These are phyloP conservation scores for Xestia rhomboidea DNA, from an alignment of 2,888 invertebrate genomes.

Conservation along the genomic window DNA sequence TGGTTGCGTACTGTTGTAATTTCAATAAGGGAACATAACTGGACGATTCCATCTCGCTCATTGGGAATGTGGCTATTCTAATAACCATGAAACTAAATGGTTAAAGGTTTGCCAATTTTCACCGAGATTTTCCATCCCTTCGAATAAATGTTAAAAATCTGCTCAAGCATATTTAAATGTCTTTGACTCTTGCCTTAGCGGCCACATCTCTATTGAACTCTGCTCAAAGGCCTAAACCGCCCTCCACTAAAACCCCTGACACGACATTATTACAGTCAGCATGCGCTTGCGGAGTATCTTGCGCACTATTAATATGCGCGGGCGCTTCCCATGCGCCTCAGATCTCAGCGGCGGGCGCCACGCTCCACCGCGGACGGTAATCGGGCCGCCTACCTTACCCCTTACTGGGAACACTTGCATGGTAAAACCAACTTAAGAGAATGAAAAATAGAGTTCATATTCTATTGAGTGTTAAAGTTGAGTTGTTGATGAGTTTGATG, in stretches of 20 bases:
- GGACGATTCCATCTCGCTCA: neutral
- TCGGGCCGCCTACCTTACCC: slow-evolving; percentile 84
- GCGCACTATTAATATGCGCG: slow-evolving; percentile 72
- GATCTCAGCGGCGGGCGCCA: slow-evolving; percentile 89
- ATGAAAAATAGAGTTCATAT: slow-evolving; percentile 37
- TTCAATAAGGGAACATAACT: neutral
- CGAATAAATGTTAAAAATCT: neutral
- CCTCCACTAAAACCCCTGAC: slow-evolving; percentile 25
- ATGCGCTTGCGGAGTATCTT: slow-evolving; percentile 50
- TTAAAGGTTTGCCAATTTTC: neutral
- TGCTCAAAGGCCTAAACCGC: slow-evolving; percentile 39
- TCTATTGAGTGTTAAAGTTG: neutral
- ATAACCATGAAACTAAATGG: neutral
- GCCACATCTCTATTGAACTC: neutral
- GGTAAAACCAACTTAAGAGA: slow-evolving; percentile 43
- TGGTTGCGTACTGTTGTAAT: neutral
- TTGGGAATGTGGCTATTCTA: neutral
- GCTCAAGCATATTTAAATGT: neutral
- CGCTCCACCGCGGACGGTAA: slow-evolving; percentile 84
- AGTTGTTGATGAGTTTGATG: slow-evolving; percentile 28
- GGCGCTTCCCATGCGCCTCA: slow-evolving; percentile 76
- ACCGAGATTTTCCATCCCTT: neutral
- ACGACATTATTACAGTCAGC: slow-evolving; percentile 33
- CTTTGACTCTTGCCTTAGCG: neutral
- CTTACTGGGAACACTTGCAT: slow-evolving; percentile 35